phyloP scores from a whole-genome alignment of 92 coral and sea anemone genomes.

The Palythoa grandiflora region DNA sequence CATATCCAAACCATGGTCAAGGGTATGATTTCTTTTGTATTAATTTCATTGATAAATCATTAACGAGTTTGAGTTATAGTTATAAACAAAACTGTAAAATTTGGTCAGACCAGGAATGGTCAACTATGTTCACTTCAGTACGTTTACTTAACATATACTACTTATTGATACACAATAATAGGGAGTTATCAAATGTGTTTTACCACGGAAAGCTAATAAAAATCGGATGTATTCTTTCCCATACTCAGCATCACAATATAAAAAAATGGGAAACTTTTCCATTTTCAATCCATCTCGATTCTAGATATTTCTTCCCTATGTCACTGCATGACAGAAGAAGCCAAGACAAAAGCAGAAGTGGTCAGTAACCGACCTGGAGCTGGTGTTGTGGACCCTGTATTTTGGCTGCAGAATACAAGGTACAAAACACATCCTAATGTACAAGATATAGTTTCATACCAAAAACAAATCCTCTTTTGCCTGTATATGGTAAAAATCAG shows the following conservation, averaged over 20 bases:
- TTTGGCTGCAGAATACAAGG: conserved; percentile 30
- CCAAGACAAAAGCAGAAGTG: conserved; percentile 35
- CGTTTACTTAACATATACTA: not conserved
- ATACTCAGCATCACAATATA: not conserved
- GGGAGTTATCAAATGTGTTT: not conserved
- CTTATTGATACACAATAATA: conserved; percentile 3
- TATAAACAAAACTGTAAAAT: not conserved
- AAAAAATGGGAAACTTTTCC: not conserved
- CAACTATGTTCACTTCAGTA: conserved; percentile 6
- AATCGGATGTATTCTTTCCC: not conserved
- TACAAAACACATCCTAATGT: conserved; percentile 8
- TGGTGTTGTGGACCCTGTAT: conserved; percentile 12
- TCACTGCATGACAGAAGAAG: conserved; percentile 5
- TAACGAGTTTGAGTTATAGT: not conserved
- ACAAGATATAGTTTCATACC: not conserved
- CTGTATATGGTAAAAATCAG: conserved; percentile 10
- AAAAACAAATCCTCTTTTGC: not conserved
- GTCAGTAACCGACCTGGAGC: conserved; percentile 1
- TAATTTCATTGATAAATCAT: not conserved
- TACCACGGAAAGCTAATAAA: not conserved
- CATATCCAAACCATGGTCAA: not conserved
- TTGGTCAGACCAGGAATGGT: not conserved
- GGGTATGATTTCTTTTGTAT: not conserved
- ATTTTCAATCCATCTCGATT: not conserved
- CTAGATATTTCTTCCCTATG: not conserved